Conservation (phyloP, 2,113 vertebrate genomes). For the Cochlearius cochlearius region DNA sequence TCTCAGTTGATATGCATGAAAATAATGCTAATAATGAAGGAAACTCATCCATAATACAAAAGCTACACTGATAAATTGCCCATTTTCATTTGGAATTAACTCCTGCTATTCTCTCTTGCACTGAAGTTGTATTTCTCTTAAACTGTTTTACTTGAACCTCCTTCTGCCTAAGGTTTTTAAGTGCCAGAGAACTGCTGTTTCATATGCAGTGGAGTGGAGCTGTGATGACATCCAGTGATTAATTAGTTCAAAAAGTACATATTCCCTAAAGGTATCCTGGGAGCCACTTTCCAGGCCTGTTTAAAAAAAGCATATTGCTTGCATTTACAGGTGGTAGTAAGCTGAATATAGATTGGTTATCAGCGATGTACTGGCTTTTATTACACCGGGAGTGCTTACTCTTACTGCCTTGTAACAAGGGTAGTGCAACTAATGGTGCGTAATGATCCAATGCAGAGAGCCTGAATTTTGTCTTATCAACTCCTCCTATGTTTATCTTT, state of each 20-base stretch:
- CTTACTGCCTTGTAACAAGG: conserved; percentile 16
- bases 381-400: conserved; percentile 22
- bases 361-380: conserved; percentile 15
- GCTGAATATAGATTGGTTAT: conserved; percentile 61
- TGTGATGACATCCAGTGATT: conserved; percentile 68
- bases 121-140: conserved; percentile 11
- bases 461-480: background rate
- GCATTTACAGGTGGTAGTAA: conserved; percentile 64
- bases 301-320: conserved; percentile 67
- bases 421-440: conserved; percentile 45
- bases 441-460: conserved; percentile 15
- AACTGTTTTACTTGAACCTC: conserved; percentile 9
- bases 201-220: conserved; percentile 54
- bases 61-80: background rate
- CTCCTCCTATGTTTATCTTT: conserved; percentile 1
- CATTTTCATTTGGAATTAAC: conserved; percentile 23
- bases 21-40: background rate
- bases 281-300: conserved; percentile 57
- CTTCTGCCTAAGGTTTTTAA: conserved; percentile 24
- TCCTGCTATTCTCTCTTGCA: conserved; percentile 25
- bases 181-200: conserved; percentile 54
- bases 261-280: conserved; percentile 56
- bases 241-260: conserved; percentile 74
- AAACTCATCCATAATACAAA: background rate
- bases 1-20: background rate